Evolutionary conservation across 1,140 invertebrate species (phyloP), one percentile per base, ranked within the genome.

Genomic region (Gonatopus flavifemur): DNA sequence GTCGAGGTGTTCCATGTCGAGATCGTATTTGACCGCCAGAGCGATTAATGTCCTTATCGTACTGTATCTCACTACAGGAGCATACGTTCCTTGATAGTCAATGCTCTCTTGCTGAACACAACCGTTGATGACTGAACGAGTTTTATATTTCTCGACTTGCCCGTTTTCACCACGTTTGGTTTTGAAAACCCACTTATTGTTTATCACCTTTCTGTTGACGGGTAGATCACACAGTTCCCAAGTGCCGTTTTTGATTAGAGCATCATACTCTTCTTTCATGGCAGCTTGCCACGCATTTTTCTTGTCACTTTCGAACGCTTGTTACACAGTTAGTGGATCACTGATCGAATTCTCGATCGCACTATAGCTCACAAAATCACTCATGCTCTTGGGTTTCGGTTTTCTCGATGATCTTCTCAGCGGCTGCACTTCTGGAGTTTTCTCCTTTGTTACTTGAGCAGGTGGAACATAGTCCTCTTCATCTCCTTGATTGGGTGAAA

Each of bases 1-100:
- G 51, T 75, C 74, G 5, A 68, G 44, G 28, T 76, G 71, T 0
- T 49, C 15, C 6, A 74, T 47, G 2, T 64, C 6, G 12, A 57
- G 44, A 24, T 53, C 43, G 22, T 45, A 12, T 13, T 36, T 36
- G 41, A 49, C 59, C 24, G 62, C 55, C 19, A 53, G 25, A 25
- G 47, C 56, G 18, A 70, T 31, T 20, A 70, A 7, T 12, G 48
- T 12, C 37, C 59, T 42, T 13, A 71, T 43, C 7, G 59, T 61
- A n/a, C 57, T 49, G 25, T 53, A 72, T 24, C 48, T 42, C 3
- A 53, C 64, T 31, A 74, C 69, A 18, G 64, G 64, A 51, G 61
- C 55, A 48, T 59, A 70, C 15, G 61, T 68, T 47, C 62, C 59
- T 3, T 66, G 28, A 31, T 65, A 67, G 24, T 71, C 62, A 1